A percentile compares a stretch with the other conserved stretches of the same genome.
These are phyloP conservation scores for Psophia crepitans DNA, from an alignment of 2,113 vertebrate genomes.

Conservation along the genomic window DNA sequence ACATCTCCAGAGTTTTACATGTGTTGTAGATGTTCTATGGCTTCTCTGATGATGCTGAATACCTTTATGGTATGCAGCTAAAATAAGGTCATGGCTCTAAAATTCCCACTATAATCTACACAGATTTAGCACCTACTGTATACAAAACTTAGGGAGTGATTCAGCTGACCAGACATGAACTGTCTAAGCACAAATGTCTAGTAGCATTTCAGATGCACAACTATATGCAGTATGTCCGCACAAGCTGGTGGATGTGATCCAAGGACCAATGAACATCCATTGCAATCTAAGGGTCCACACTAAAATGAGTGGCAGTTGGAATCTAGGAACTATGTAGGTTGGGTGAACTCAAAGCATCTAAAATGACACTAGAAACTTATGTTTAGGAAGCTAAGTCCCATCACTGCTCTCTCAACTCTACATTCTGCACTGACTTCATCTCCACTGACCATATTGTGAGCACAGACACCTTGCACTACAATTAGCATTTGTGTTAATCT, in stretches of 20 bases:
- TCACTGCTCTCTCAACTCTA: background rate
- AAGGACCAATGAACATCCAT: background rate
- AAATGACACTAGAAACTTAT: background rate
- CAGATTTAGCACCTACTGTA: background rate
- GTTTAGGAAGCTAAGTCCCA: background rate
- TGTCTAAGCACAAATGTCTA: background rate
- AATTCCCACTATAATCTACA: background rate
- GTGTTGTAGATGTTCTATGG: background rate
- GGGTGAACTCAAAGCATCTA: background rate
- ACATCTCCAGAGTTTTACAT: background rate
- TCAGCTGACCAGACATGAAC: background rate
- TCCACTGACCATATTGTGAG: background rate
- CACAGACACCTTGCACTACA: background rate
- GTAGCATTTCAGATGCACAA: background rate
- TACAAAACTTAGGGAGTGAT: background rate
- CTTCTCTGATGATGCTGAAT: background rate
- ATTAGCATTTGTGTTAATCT: background rate
- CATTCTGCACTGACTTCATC: background rate
- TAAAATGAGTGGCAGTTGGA: background rate
- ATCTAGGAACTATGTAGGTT: background rate
- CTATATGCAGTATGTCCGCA: background rate
- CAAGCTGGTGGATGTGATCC: background rate
- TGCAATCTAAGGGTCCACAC: background rate
- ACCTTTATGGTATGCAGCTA: background rate
- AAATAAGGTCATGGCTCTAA: background rate